A percentile compares a stretch with the other conserved stretches of the same genome.
These are phyloP conservation scores for Thripadectes ignobilis DNA, from an alignment of 2,797 vertebrate species.

Conservation along the genomic window DNA sequence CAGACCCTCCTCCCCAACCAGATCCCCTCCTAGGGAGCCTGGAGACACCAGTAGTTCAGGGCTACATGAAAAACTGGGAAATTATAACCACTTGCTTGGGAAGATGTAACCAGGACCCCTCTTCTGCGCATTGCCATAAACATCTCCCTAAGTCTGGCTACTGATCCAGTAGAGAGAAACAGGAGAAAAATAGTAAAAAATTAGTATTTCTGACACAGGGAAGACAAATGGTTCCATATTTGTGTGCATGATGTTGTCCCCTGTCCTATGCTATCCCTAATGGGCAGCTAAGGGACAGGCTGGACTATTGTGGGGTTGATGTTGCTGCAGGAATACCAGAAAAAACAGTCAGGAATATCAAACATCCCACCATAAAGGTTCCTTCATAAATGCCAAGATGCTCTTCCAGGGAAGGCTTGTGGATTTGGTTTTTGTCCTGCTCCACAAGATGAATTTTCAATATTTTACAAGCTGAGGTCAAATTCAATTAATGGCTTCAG, in stretches of 20 bases:
- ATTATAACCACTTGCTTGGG: constrained; percentile 77
- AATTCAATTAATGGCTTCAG: constrained; percentile 53
- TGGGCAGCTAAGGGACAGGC: neutral
- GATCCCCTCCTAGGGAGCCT: constrained; percentile 84
- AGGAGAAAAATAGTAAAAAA: neutral
- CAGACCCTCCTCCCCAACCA: constrained; percentile 63
- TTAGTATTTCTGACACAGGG: neutral
- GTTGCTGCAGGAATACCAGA: neutral
- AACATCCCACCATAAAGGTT: neutral
- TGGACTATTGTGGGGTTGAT: neutral
- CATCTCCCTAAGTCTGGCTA: neutral
- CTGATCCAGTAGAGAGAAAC: neutral
- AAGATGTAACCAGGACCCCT: constrained; percentile 79
- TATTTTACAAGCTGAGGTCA: constrained; percentile 34
- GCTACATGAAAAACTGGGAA: constrained; percentile 73
- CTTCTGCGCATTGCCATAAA: neutral
- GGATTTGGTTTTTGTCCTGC: neutral
- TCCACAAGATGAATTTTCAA: neutral
- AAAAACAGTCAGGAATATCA: neutral
- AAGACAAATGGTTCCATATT: neutral
- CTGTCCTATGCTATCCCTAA: neutral
- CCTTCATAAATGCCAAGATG: neutral
- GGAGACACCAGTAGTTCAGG: constrained; percentile 90
- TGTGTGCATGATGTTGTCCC: neutral
- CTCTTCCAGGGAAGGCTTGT: neutral